A percentile compares a stretch with the other conserved stretches of the same genome.
Conservation (phyloP, 2,113 vertebrate genomes). For the Trichomycterus rosablanca region DNA sequence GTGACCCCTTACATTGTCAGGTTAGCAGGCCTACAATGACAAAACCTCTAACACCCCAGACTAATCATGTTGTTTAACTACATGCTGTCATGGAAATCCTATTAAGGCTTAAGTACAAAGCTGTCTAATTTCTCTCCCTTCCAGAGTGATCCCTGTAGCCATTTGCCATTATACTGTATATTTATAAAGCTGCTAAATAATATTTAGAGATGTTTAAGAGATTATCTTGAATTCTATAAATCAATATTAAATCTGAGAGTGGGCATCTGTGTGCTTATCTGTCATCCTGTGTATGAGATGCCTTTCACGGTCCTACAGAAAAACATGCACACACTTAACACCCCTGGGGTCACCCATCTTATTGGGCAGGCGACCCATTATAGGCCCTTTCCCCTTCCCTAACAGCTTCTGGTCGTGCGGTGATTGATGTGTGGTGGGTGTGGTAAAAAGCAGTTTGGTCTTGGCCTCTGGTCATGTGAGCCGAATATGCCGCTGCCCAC, state of each 20-base stretch:
- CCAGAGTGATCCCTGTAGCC: background rate
- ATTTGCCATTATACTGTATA: constrained; percentile 2
- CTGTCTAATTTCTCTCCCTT: background rate
- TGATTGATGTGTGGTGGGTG: constrained; percentile 39
- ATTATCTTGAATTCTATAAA: constrained; percentile 3
- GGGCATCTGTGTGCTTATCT: background rate
- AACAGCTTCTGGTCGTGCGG: constrained; percentile 25
- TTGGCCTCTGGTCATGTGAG: constrained; percentile 34
- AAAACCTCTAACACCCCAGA: no score
- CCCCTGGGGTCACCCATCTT: constrained; percentile 23
- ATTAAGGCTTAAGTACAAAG: constrained; percentile 8
- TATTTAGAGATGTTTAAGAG: constrained; percentile 13
- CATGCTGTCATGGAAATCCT: constrained; percentile 1
- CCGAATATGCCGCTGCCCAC: constrained; percentile 36
- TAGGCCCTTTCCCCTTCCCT: constrained; percentile 3
- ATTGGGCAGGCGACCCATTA: constrained; percentile 29
- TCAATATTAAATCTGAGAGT: constrained; percentile 10
- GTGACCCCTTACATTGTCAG: no score
- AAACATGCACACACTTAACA: no score
- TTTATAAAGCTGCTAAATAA: constrained; percentile 9
- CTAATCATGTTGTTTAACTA: no score
- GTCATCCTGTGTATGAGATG: constrained; percentile 2
- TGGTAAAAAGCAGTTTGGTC: constrained; percentile 25
- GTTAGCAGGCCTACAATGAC: no score
- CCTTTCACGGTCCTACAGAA: background rate